A percentile compares a stretch with the other conserved stretches of the same genome.
Evolutionary conservation across 2,797 vertebrate species (phyloP).

Genomic region (Stomatorhinus walkeri): DNA sequence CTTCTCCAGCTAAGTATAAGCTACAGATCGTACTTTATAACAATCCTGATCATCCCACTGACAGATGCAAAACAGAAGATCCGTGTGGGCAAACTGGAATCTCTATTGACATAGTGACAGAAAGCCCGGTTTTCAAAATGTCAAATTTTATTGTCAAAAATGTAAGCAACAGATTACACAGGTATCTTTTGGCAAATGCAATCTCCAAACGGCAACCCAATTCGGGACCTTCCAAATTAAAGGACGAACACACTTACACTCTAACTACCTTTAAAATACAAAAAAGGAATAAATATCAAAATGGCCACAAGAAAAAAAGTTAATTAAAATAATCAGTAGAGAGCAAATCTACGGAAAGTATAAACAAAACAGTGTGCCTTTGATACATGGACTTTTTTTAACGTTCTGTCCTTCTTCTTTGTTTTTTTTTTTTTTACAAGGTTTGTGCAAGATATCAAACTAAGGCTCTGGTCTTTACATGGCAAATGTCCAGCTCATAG

Average conservation of each 20-base stretch:
- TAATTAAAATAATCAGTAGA: constrained; percentile 94
- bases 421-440: constrained; percentile 71
- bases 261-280: constrained; percentile 96
- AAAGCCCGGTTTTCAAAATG: constrained; percentile 73
- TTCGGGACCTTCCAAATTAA: constrained; percentile 98
- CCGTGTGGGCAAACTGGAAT: background rate
- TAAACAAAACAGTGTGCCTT: constrained; percentile 97
- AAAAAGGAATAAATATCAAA: constrained; percentile 79
- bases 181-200: constrained; percentile 99
- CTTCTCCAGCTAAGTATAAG: background rate
- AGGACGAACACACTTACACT: constrained; percentile 94
- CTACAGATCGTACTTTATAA: background rate
- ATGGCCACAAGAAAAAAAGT: constrained; percentile 92
- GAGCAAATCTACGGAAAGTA: constrained; percentile 98
- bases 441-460: constrained; percentile 98
- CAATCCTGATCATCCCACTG: background rate
- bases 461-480: constrained; percentile 97
- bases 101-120: constrained; percentile 9
- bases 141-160: constrained; percentile 97
- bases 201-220: constrained; percentile 98
- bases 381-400: constrained; percentile 68
- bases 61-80: background rate
- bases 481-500: constrained; percentile 84
- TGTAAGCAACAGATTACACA: constrained; percentile 98
- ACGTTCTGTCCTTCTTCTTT: constrained; percentile 33